Evolutionary conservation across 2,797 vertebrate genomes (phyloP), one percentile per base, ranked within the genome.

Genomic region (Pseudochromis fuscus): DNA sequence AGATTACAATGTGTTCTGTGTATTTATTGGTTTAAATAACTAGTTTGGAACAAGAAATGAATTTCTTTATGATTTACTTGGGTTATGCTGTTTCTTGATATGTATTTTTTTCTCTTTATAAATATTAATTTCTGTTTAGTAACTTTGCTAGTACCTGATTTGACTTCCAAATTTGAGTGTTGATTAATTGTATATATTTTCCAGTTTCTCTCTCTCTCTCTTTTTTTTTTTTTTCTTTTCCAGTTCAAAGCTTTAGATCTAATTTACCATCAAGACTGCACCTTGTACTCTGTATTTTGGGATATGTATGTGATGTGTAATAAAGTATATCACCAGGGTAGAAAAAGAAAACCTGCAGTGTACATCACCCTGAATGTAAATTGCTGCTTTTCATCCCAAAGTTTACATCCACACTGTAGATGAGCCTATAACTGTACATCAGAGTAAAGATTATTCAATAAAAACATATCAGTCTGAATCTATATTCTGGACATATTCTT

Each of bases 401-500:
- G 53, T 71, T 33, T 24, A 68, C 18, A 62, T 38, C 21, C 42
- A 44, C 37, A 38, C 13, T 25, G 40, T 28, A 30, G 0, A 3
- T 65, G 7, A 72, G 21, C n/a, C 37, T 50, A n/a, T 33, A 75
- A 51, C 30, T 76, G 37, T 23, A 57, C 27, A 28, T 23, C 21
- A 35, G 5, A 59, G 12, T 58, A 4, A 51, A 52, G 48, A 45
- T 31, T 10, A 53, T 44, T 58, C 18, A 81, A 77, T 81, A 79
- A 81, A n/a, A 80, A 51, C 18, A 61, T n/a, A 57, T 79, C 16
- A 44, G 50, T 72, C 3, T 61, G 24, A 75, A 44, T 70, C 3
- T 23, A 16, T 55, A 19, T 51, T 28, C 19, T 63, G 6, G 7
- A 48, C 4, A 59, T 40, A 16, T 38, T 66, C 2, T 58, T 75